Conservation (phyloP, 2,888 invertebrate genomes). For the Petrolisthes manimaculis region DNA sequence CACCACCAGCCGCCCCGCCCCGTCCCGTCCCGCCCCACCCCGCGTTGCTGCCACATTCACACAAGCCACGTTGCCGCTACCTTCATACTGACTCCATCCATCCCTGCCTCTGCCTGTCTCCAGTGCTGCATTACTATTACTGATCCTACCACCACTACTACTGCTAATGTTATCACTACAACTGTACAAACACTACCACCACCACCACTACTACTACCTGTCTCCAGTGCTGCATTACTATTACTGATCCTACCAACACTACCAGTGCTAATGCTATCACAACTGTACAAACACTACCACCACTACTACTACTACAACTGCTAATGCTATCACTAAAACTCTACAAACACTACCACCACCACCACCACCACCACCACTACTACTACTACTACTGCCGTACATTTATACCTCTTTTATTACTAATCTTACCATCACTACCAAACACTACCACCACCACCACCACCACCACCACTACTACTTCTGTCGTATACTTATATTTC, state of each 20-base stretch:
- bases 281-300: background rate
- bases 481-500: background rate
- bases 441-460: background rate
- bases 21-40: conserved; percentile 17
- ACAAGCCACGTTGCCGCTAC: background rate
- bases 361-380: background rate
- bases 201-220: background rate
- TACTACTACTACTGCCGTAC: background rate
- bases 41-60: conserved; percentile 35
- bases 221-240: background rate
- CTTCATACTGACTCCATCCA: background rate
- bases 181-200: background rate
- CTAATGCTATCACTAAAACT: background rate
- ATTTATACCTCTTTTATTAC: background rate
- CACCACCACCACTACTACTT: background rate
- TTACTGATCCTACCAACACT: background rate
- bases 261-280: too few relatives aligned
- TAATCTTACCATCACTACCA: background rate
- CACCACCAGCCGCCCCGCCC: background rate
- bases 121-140: background rate
- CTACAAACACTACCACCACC: background rate
- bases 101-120: background rate
- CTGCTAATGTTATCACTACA: too few relatives aligned
- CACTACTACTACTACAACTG: background rate
- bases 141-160: conserved; percentile 1